phyloP scores from a whole-genome alignment of 2,888 invertebrate species.

The Sepiola atlantica region DNA sequence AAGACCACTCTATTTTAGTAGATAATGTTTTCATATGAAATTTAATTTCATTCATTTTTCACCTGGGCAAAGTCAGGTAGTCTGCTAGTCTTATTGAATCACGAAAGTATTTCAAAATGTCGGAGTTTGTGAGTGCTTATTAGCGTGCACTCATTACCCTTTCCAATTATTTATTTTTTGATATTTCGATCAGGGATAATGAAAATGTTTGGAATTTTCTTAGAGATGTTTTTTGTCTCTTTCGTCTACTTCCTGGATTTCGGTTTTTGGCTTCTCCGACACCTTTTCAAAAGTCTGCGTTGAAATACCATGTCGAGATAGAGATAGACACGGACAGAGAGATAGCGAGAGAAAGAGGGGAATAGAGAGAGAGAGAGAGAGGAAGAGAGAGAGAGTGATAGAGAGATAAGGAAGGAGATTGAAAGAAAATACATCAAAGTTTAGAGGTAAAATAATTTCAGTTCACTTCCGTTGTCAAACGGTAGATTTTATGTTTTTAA shows the following conservation, averaged over 20 bases:
- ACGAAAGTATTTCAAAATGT: not conserved
- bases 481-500: not conserved
- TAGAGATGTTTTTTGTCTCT: not conserved
- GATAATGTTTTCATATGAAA: too few relatives aligned
- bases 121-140: not conserved
- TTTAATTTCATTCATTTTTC: too few relatives aligned
- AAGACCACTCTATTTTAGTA: too few relatives aligned
- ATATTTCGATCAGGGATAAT: not conserved
- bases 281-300: not conserved
- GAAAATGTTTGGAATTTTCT: not conserved
- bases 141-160: not conserved
- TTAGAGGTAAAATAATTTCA: constrained; percentile 15
- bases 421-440: not conserved
- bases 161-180: not conserved
- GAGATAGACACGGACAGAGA: too few relatives aligned
- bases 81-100: not conserved
- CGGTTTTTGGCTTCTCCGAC: not conserved
- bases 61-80: too few relatives aligned
- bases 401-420: not conserved
- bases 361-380: too few relatives aligned
- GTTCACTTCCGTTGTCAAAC: not conserved
- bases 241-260: not conserved
- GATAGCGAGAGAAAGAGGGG: too few relatives aligned
- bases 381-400: too few relatives aligned
- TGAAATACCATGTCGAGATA: not conserved